A percentile compares a stretch with the other conserved stretches of the same genome.
Evolutionary conservation across 2,113 vertebrate genomes (phyloP).

Genomic region (Dascyllus trimaculatus): DNA sequence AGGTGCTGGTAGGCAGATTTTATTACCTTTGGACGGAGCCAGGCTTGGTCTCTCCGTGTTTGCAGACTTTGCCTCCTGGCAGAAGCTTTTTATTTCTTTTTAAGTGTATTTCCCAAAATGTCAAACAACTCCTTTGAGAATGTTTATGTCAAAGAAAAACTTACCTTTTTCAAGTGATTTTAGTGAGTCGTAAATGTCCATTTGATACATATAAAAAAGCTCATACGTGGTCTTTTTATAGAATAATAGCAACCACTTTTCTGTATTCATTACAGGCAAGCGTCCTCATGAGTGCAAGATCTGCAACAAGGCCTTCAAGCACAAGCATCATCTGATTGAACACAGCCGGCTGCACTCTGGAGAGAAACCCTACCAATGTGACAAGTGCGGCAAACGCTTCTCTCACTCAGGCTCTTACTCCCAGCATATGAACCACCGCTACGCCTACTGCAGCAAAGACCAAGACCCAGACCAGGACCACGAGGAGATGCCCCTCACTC

Average conservation of each 20-base stretch:
- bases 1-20: background rate
- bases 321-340: constrained; percentile 89
- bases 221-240: too few relatives aligned
- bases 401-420: constrained; percentile 90
- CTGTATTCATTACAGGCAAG: constrained; percentile 76
- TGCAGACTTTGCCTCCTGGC: background rate
- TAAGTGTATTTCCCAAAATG: background rate
- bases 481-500: constrained; percentile 71
- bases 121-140: too few relatives aligned
- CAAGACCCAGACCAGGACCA: constrained; percentile 78
- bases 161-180: too few relatives aligned
- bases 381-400: constrained; percentile 89
- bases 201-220: too few relatives aligned
- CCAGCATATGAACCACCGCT: constrained; percentile 91
- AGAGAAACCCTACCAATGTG: constrained; percentile 89
- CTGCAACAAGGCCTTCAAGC: constrained; percentile 90
- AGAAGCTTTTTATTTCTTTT: too few relatives aligned
- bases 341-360: constrained; percentile 89
- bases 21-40: constrained; percentile 8
- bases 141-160: too few relatives aligned
- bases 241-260: background rate
- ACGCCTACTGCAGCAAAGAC: constrained; percentile 88
- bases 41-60: background rate
- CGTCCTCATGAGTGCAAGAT: constrained; percentile 88
- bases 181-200: too few relatives aligned